These are phyloP conservation scores for Helicolenus hilgendorfi DNA, from an alignment of 2,797 vertebrate species.

Conservation along the genomic window DNA sequence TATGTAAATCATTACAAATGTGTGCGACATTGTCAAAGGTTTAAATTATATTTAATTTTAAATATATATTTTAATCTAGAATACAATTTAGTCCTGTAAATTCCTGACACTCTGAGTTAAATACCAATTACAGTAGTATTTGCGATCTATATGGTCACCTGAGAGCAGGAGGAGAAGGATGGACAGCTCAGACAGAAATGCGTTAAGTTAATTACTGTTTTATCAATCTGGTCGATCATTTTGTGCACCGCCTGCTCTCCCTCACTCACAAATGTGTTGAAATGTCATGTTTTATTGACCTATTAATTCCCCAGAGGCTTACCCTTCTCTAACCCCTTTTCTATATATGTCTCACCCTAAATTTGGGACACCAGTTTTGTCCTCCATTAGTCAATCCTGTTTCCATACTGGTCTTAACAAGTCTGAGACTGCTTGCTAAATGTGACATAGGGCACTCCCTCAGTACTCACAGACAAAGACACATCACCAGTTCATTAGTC, in stretches of 20 bases:
- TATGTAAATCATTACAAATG: not conserved
- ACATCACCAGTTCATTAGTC: slow-evolving; percentile 34
- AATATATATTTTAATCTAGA: too few species aligned
- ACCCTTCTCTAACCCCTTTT: not conserved
- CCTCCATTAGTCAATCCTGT: not conserved
- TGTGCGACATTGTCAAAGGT: not conserved
- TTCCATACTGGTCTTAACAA: not conserved
- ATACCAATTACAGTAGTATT: not conserved
- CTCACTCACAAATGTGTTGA: not conserved
- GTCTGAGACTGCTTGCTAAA: not conserved
- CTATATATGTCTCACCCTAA: not conserved
- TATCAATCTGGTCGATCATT: not conserved
- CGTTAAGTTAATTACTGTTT: not conserved
- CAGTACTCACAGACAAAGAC: not conserved
- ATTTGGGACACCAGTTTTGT: not conserved
- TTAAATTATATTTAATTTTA: not conserved
- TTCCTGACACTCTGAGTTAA: not conserved
- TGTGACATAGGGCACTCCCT: not conserved
- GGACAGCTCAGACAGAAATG: not conserved
- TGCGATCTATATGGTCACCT: not conserved
- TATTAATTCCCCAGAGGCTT: not conserved
- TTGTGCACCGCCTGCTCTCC: not conserved
- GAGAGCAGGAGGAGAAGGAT: not conserved
- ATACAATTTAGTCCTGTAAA: not conserved
- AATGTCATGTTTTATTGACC: not conserved